Base-by-base conservation (phyloP, 2,888 invertebrate species). In the Oscheius sp. region DNA sequence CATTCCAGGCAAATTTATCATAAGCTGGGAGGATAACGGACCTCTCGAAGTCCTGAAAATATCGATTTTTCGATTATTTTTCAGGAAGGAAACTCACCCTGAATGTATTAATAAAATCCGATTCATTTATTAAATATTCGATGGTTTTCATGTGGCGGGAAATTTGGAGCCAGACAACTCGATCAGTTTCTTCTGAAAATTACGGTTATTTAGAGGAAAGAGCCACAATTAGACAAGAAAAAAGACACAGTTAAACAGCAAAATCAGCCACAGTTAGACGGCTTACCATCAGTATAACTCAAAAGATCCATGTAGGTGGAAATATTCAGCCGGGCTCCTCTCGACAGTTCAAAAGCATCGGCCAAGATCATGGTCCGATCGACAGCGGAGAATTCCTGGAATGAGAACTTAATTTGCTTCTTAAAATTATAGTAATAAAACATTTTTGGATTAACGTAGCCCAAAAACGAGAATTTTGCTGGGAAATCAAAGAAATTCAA, bases 261-360 rank as follows among this genome's bases (percentile, higher is more conserved):
- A 25, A 27, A 53, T 13, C 9, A n/a, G 7, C 21, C 7, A 16
- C 18, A 53, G 27, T 1, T 53, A 12, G 18, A 53, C 9, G 21
- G 35, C 77, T 52, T 35, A 82, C 84, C 75, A 45, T 77, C 74
- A 1, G 81, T 78, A 61, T 85, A 86, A 21, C 78, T 56, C n/a
- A 86, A 55, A 46, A 86, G 69, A 46, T 82, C 77, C 56, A 86
- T 71, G 21, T 81, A 84, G 9, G 72, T 71, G n/a, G 74, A 76
- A 55, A 85, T 78, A 7, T 72, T 56, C 25, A 86, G 71, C 43
- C 76, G 74, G 5, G 82, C 81, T 13, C 79, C 72, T 72, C 81
- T 78, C 7, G 84, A 35, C 61, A 84, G 77, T 55, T 81, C 83
- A 72, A 79, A 86, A 7, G 85, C 80, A 58, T 86, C 86, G 46